Percentiles rank a stretch among this genome's conserved stretches.
phyloP scores from a whole-genome alignment of 2,113 vertebrate genomes.

The Pygathrix nemaeus region DNA sequence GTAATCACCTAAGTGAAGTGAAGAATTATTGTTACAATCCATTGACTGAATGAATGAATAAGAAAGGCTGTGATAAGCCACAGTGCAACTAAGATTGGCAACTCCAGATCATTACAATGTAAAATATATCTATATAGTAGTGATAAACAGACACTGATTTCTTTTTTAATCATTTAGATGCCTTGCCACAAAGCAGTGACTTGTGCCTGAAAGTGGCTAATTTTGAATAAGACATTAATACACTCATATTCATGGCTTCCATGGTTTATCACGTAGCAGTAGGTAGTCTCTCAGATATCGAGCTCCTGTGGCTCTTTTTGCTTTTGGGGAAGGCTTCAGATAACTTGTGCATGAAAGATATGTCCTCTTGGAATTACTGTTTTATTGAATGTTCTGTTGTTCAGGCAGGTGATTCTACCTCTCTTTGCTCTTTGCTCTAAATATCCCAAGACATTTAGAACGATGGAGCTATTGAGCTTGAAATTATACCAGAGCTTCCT shows the following conservation, averaged over 20 bases:
- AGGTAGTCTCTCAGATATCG: background rate
- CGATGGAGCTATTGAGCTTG: background rate
- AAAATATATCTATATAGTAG: background rate
- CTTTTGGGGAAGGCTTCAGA: background rate
- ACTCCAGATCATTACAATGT: background rate
- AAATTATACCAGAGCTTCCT: background rate
- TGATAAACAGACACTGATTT: background rate
- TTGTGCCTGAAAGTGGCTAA: background rate
- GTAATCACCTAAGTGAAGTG: background rate
- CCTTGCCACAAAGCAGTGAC: background rate
- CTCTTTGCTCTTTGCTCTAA: background rate
- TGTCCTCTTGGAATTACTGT: background rate
- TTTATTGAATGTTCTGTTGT: background rate
- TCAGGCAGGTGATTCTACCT: background rate
- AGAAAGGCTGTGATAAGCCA: background rate
- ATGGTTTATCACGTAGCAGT: background rate
- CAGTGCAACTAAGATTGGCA: background rate
- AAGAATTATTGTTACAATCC: background rate
- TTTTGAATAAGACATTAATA: background rate
- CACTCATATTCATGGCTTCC: background rate
- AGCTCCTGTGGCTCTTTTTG: background rate
- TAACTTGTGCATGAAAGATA: background rate
- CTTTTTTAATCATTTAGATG: background rate
- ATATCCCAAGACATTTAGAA: background rate
- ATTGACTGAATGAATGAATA: background rate